phyloP scores from a whole-genome alignment of 1,140 invertebrate species.

The Brachionus plicatilis region DNA sequence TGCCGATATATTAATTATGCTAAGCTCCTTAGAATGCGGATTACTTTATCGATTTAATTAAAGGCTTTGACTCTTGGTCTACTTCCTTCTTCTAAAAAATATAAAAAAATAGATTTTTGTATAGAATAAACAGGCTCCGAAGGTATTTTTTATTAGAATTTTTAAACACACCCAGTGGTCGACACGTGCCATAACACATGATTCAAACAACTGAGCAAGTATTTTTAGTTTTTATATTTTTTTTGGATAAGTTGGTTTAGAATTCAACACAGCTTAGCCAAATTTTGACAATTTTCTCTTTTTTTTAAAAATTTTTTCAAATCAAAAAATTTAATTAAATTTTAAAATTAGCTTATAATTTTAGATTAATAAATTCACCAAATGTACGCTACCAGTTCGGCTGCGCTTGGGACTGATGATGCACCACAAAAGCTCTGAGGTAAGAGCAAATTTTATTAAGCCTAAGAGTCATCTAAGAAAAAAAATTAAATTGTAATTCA shows the following conservation, averaged over 20 bases:
- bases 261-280: background rate
- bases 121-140: background rate
- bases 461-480: too few species aligned
- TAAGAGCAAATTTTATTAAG: background rate
- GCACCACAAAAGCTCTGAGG: background rate
- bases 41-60: background rate
- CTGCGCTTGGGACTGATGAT: background rate
- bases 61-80: background rate
- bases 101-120: background rate
- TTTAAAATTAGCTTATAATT: background rate
- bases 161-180: background rate
- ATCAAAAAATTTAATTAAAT: background rate
- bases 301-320: background rate
- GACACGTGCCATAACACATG: background rate
- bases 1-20: background rate
- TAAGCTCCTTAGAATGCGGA: background rate
- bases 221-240: background rate
- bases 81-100: background rate
- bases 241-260: background rate
- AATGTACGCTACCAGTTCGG: background rate
- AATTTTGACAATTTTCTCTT: background rate
- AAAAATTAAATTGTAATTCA: background rate
- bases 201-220: background rate
- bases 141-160: background rate
- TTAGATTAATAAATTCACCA: too few species aligned